Evolutionary conservation across 2,888 invertebrate genomes (phyloP).

Genomic region (Eupsilia transversa): DNA sequence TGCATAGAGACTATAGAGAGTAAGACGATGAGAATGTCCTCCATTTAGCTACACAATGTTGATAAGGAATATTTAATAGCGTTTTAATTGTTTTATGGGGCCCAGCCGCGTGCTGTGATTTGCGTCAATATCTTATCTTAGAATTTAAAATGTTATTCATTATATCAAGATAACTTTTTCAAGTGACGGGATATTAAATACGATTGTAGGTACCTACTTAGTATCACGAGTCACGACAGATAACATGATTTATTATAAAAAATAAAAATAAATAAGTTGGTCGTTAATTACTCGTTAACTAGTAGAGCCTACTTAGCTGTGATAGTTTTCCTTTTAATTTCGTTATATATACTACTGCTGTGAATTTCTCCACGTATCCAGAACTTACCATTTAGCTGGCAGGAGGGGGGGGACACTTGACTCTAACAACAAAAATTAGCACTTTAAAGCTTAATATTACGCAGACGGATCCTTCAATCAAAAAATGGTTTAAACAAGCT

Average conservation of each 20-base stretch:
- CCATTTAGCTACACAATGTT: slow-evolving; percentile 1
- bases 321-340: no score
- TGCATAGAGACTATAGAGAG: background rate
- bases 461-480: no score
- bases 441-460: no score
- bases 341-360: no score
- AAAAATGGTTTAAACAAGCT: no score
- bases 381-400: no score
- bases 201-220: background rate
- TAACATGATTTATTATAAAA: background rate
- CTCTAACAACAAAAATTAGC: no score
- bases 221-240: background rate
- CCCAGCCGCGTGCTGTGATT: slow-evolving; percentile 40
- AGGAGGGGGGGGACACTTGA: no score
- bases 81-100: slow-evolving; percentile 20
- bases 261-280: no score
- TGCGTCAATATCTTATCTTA: slow-evolving; percentile 62
- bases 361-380: no score
- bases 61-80: background rate
- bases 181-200: slow-evolving; percentile 1
- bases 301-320: no score
- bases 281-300: no score
- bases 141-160: slow-evolving; percentile 49
- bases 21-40: background rate
- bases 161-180: slow-evolving; percentile 42